These are phyloP conservation scores for Andrena dorsata DNA, from an alignment of 2,888 invertebrate genomes.

Conservation along the genomic window DNA sequence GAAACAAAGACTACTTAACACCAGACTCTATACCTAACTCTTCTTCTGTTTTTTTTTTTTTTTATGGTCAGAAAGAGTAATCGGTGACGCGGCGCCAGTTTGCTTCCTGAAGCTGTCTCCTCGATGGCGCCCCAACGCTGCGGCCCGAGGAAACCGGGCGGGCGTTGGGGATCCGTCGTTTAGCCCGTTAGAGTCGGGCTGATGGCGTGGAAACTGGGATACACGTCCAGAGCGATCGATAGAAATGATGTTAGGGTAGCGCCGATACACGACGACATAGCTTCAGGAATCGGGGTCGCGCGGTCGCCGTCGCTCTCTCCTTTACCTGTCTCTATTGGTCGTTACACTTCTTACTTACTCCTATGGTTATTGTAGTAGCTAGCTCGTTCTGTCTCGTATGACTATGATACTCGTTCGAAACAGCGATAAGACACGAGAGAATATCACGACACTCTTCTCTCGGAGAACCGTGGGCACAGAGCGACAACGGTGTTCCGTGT, in stretches of 20 bases:
- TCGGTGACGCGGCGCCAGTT: slow-evolving; percentile 57
- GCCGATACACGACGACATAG: neutral
- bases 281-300: slow-evolving; percentile 54
- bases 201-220: no score
- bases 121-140: no score
- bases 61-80: slow-evolving; percentile 64
- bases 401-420: slow-evolving; percentile 53
- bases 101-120: slow-evolving; percentile 53
- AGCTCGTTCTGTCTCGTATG: slow-evolving; percentile 73
- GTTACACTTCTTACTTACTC: slow-evolving; percentile 66
- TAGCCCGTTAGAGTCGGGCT: no score
- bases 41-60: neutral
- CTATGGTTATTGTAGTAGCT: slow-evolving; percentile 77
- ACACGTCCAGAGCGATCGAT: neutral
- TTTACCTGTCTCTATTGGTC: slow-evolving; percentile 62
- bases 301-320: slow-evolving; percentile 64
- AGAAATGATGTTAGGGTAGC: neutral
- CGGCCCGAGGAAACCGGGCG: neutral
- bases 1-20: slow-evolving; percentile 52
- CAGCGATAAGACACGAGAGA: slow-evolving; percentile 40
- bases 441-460: slow-evolving; percentile 54
- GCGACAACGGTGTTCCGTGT: slow-evolving; percentile 49
- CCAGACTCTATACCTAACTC: slow-evolving; percentile 34
- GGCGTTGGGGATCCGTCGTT: neutral
- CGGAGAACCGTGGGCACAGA: slow-evolving; percentile 30